phyloP scores from a whole-genome alignment of 2,888 invertebrate species.

The Acleris holmiana region DNA sequence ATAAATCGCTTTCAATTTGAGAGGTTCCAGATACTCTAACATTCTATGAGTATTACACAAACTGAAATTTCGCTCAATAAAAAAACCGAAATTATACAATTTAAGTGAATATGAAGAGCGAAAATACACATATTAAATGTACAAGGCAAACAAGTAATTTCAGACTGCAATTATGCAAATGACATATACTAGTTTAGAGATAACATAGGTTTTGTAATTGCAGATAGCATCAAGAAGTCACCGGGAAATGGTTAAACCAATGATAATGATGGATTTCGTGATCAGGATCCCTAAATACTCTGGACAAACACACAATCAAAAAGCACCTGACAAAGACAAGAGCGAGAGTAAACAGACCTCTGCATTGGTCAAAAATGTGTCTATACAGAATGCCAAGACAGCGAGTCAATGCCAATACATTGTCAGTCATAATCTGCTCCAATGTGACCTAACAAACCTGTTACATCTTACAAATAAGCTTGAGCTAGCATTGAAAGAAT shows the following conservation, averaged over 20 bases:
- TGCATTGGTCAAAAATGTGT: slow-evolving; percentile 53
- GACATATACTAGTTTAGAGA: no score
- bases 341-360: slow-evolving; percentile 42
- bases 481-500: slow-evolving; percentile 83
- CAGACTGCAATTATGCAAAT: no score
- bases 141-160: no score
- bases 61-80: no score
- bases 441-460: slow-evolving; percentile 84
- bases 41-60: no score
- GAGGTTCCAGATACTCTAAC: no score
- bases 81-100: no score
- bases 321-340: slow-evolving; percentile 18
- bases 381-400: slow-evolving; percentile 69
- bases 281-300: slow-evolving; percentile 65
- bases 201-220: slow-evolving; percentile 12
- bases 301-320: slow-evolving; percentile 48
- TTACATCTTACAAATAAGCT: slow-evolving; percentile 79
- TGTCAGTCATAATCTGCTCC: slow-evolving; percentile 70
- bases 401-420: slow-evolving; percentile 74
- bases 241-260: slow-evolving; percentile 65
- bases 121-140: no score
- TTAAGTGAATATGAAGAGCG: no score
- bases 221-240: slow-evolving; percentile 68
- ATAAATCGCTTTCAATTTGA: no score
- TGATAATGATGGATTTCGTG: slow-evolving; percentile 70